Conservation (phyloP, 2,797 vertebrate species). For the Tachyglossus aculeatus region DNA sequence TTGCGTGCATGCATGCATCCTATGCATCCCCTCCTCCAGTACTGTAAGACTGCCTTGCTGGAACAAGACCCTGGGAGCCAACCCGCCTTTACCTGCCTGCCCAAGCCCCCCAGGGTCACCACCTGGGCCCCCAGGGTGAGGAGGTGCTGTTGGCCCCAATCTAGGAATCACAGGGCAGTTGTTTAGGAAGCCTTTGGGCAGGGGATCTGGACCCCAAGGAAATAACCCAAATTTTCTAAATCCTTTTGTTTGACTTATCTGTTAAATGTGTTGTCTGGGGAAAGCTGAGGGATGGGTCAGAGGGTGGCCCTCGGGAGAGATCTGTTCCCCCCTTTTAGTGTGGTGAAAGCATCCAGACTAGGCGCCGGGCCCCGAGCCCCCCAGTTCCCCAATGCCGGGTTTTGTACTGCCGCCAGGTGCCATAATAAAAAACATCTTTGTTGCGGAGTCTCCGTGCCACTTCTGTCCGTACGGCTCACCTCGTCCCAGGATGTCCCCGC, state of each 20-base stretch:
- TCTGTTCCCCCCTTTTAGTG: not conserved
- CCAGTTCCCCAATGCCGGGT: slow-evolving; percentile 46
- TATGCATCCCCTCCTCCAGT: not conserved
- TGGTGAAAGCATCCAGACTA: too few species aligned
- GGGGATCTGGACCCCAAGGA: too few species aligned
- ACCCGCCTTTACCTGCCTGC: not conserved
- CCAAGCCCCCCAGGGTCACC: not conserved
- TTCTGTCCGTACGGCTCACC: not conserved
- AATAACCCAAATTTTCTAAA: not conserved
- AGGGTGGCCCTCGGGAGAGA: not conserved
- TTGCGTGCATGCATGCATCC: too few species aligned
- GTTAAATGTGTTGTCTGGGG: not conserved
- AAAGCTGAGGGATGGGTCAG: not conserved
- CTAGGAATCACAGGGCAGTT: too few species aligned
- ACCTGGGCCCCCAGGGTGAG: not conserved
- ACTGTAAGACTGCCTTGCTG: not conserved
- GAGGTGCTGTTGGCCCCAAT: too few species aligned
- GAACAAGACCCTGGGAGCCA: too few species aligned
- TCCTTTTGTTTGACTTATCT: not conserved
- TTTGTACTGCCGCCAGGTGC: slow-evolving; percentile 50
- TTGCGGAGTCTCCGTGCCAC: not conserved
- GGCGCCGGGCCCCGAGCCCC: slow-evolving; percentile 1
- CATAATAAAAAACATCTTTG: slow-evolving; percentile 59
- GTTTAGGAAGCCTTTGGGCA: too few species aligned
- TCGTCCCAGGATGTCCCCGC: not conserved